A percentile compares a stretch with the other conserved stretches of the same genome.
These are phyloP conservation scores for Pissodes strobi DNA, from an alignment of 1,140 invertebrate species.

Conservation along the genomic window DNA sequence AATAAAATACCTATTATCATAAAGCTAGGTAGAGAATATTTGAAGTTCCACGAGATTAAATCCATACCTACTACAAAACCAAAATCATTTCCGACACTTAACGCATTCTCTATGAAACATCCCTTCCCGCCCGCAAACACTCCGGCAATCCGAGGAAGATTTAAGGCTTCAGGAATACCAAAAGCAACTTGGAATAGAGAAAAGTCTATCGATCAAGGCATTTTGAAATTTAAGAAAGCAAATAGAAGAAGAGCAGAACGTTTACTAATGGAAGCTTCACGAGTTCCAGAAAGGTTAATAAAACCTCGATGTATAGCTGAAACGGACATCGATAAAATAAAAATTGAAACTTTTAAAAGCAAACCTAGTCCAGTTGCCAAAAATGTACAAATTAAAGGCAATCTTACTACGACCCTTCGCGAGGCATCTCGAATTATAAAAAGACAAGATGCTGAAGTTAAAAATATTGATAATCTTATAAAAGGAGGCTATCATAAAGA, in stretches of 20 bases:
- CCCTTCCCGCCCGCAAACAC: conserved; percentile 4
- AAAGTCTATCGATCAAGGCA: conserved; percentile 21
- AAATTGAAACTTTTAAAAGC: conserved; percentile 26
- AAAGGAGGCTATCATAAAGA: conserved; percentile 54
- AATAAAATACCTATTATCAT: conserved; percentile 55
- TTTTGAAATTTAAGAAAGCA: conserved; percentile 51
- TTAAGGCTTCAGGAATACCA: conserved; percentile 2
- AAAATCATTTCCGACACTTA: conserved; percentile 35
- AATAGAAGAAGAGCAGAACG: conserved; percentile 57
- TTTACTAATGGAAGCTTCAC: conserved; percentile 54
- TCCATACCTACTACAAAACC: conserved; percentile 55
- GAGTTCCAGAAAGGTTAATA: conserved; percentile 36
- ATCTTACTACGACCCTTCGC: conserved; percentile 57
- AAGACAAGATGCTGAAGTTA: conserved; percentile 59
- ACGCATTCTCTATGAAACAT: not conserved
- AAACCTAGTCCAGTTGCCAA: conserved; percentile 41
- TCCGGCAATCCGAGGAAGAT: conserved; percentile 1
- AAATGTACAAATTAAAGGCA: conserved; percentile 56
- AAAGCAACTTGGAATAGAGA: conserved; percentile 1
- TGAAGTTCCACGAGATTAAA: conserved; percentile 45
- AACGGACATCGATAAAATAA: not conserved
- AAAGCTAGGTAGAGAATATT: conserved; percentile 42
- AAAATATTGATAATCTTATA: conserved; percentile 59
- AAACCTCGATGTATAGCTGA: conserved; percentile 48
- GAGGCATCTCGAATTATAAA: conserved; percentile 57